These are phyloP conservation scores for Porites evermanni DNA, from an alignment of 92 coral and sea anemone species.

Conservation along the genomic window DNA sequence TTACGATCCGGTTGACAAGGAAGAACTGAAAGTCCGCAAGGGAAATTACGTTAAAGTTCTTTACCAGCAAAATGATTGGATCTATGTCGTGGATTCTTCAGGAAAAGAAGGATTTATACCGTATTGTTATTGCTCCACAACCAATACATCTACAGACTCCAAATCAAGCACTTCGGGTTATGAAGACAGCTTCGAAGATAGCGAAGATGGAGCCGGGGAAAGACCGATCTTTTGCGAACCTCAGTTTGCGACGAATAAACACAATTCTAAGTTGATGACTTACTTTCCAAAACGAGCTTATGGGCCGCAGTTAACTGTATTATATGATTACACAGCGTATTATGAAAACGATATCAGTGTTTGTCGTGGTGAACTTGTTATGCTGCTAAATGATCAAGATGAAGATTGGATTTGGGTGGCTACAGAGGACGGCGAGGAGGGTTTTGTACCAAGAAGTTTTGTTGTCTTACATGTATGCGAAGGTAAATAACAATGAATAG, in stretches of 20 bases:
- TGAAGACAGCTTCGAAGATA: slow-evolving; percentile 76
- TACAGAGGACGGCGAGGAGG: slow-evolving; percentile 86
- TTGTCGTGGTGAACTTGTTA: slow-evolving; percentile 80
- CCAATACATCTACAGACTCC: slow-evolving; percentile 65
- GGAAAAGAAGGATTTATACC: slow-evolving; percentile 87
- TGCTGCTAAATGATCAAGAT: slow-evolving; percentile 88
- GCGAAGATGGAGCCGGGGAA: slow-evolving; percentile 63
- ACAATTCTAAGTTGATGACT: slow-evolving; percentile 54
- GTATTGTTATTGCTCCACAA: slow-evolving; percentile 70
- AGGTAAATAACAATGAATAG: slow-evolving; percentile 62
- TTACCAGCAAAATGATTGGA: slow-evolving; percentile 87
- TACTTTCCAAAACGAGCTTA: slow-evolving; percentile 89
- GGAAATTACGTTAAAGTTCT: slow-evolving; percentile 77
- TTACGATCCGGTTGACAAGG: slow-evolving; percentile 69
- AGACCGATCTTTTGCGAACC: slow-evolving; percentile 34
- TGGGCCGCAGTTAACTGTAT: slow-evolving; percentile 84
- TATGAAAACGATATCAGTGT: slow-evolving; percentile 87
- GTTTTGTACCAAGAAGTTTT: slow-evolving; percentile 84
- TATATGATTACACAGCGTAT: slow-evolving; percentile 79
- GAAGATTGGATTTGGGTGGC: slow-evolving; percentile 89
- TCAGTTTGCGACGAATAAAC: slow-evolving; percentile 33
- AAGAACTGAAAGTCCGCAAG: slow-evolving; percentile 76
- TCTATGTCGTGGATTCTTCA: slow-evolving; percentile 76
- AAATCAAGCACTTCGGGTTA: slow-evolving; percentile 85
- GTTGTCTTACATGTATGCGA: slow-evolving; percentile 87